Evolutionary conservation across 1,140 invertebrate species (phyloP), one percentile per base, ranked within the genome.

Genomic region (Parasteatoda tepidariorum): DNA sequence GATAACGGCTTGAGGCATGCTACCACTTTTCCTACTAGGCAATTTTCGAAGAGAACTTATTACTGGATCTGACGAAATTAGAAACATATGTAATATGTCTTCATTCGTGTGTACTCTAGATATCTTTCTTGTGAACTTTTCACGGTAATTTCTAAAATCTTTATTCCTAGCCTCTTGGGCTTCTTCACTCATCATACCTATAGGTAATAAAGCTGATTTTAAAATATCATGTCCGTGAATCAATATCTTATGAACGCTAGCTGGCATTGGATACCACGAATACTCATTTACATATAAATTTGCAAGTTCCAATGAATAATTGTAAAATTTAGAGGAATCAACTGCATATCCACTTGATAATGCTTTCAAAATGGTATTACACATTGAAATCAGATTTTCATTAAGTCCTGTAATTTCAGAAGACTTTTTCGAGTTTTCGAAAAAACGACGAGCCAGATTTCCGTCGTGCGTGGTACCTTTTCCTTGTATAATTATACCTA

Each of bases 181-280:
- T 73, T 82, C 64, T 59, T 82, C 66, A 55, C 38, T 55, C 3
- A 82, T 2, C 28, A 15, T 5, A 11, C 64, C 54, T 22, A 82
- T 55, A 28, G 66, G 76, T 4, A 82, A 2, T 24, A 57, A 3
- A 34, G 34, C 22, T 18, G 15, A 26, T 22, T 31, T 0, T 2
- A 82, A n/a, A 7, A 82, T 18, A 24, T n/a, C 22, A 13, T 28
- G 15, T 71, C 64, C 71, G 54, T 84, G 71, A 22, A 76, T 33
- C 28, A 84, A 30, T 48, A 84, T 74, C 22, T 76, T 84, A 67
- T 84, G 71, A 2, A 76, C 13, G 7, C 57, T 48, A n/a, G 41
- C 33, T 18, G 82, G 62, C 73, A 84, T 76, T 3, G 22, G 15
- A 33, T 76, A 54, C 73, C 82, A 84, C 1, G 2, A 9, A 34